These are phyloP conservation scores for Dendrophyllia cribrosa DNA, from an alignment of 64 coral and sea anemone species.

Conservation along the genomic window DNA sequence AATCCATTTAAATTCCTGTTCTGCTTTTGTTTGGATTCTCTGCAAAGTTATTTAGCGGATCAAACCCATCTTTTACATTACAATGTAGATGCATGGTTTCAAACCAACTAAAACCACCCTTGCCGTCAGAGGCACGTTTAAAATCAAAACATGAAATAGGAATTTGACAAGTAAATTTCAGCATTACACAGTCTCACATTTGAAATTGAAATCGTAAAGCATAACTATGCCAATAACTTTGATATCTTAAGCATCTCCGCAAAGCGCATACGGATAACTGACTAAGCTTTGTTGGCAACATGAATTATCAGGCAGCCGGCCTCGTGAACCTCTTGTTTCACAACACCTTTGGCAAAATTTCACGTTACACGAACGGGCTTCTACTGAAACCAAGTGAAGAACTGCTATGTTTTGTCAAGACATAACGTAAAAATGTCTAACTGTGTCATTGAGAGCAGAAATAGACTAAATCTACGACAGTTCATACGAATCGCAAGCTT, in stretches of 20 bases:
- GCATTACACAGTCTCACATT: background rate
- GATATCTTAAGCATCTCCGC: background rate
- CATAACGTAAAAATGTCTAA: background rate
- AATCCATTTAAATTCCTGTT: slow-evolving; percentile 1
- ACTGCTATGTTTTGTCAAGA: slow-evolving; percentile 2
- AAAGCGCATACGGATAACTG: too few relatives aligned
- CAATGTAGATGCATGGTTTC: background rate
- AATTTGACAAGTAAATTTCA: background rate
- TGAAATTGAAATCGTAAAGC: background rate
- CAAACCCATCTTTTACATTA: background rate
- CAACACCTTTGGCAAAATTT: background rate
- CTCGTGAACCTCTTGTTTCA: background rate
- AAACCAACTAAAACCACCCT: background rate
- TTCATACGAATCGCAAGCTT: background rate
- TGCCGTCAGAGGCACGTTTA: background rate
- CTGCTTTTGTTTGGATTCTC: background rate
- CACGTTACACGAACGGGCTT: background rate
- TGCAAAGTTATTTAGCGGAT: background rate
- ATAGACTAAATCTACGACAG: background rate
- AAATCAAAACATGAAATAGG: background rate
- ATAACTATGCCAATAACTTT: background rate
- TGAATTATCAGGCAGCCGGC: background rate
- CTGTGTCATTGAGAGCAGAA: background rate
- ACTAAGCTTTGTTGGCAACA: background rate
- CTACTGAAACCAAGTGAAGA: background rate